These are phyloP conservation scores for Spilosoma lubricipeda DNA, from an alignment of 2,888 invertebrate species.

Conservation along the genomic window DNA sequence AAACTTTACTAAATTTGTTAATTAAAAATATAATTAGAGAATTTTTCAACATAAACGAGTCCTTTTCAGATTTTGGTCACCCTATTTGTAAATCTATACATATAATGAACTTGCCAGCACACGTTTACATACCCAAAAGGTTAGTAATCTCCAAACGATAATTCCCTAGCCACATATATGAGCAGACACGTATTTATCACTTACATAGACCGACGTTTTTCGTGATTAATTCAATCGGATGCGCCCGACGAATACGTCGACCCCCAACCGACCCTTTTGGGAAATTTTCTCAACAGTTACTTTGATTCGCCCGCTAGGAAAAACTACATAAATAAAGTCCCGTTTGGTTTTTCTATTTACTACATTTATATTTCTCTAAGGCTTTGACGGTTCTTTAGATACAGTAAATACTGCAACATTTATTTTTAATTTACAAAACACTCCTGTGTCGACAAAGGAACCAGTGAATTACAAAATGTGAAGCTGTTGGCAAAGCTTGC, in stretches of 20 bases:
- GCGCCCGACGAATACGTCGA: slow-evolving; percentile 69
- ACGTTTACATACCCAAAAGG: slow-evolving; percentile 1
- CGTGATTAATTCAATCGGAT: slow-evolving; percentile 82
- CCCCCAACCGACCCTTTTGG: slow-evolving; percentile 66
- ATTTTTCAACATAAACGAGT: neutral
- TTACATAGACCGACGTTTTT: slow-evolving; percentile 64
- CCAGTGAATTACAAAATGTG: slow-evolving; percentile 52
- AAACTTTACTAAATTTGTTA: neutral
- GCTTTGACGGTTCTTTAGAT: slow-evolving; percentile 21
- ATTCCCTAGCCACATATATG: slow-evolving; percentile 31
- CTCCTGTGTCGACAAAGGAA: slow-evolving; percentile 24
- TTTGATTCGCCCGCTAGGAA: slow-evolving; percentile 60
- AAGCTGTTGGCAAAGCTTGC: slow-evolving; percentile 55
- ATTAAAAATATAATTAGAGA: neutral
- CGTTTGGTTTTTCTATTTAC: slow-evolving; percentile 34
- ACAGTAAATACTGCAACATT: slow-evolving; percentile 24
- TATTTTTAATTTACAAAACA: slow-evolving; percentile 19
- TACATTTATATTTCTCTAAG: slow-evolving; percentile 24
- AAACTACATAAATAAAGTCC: slow-evolving; percentile 44
- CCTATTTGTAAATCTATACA: neutral
- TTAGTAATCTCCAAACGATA: slow-evolving; percentile 12
- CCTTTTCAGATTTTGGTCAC: neutral
- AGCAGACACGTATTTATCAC: slow-evolving; percentile 54
- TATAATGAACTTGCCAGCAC: neutral
- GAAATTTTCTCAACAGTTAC: slow-evolving; percentile 66